Conservation (phyloP, 2,797 vertebrate species). For the Etheostoma nigrum region DNA sequence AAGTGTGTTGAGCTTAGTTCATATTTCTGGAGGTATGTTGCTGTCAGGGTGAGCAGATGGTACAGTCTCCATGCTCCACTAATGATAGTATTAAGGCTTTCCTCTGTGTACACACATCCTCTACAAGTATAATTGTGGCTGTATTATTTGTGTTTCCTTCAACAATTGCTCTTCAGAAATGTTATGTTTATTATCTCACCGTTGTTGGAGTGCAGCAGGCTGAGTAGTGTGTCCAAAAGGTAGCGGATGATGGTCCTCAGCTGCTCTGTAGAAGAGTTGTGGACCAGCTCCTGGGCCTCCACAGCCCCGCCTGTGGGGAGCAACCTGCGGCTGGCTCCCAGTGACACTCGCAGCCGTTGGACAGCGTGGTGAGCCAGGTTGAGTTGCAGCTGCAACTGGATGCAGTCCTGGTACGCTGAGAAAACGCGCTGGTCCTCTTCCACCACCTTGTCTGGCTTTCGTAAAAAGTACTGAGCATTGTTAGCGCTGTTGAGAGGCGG, state of each 20-base stretch:
- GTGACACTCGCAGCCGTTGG: slow-evolving; percentile 93
- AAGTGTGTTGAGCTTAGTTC: no score
- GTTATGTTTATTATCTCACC: slow-evolving; percentile 79
- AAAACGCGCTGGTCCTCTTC: slow-evolving; percentile 98
- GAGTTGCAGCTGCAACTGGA: slow-evolving; percentile 97
- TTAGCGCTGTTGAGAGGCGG: slow-evolving; percentile 98
- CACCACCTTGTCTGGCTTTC: slow-evolving; percentile 98
- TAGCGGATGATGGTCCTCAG: slow-evolving; percentile 97
- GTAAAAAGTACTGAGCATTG: slow-evolving; percentile 97
- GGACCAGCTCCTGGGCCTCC: slow-evolving; percentile 89
- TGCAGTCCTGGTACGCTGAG: slow-evolving; percentile 98
- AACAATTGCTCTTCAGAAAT: no score
- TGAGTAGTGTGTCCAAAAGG: slow-evolving; percentile 96
- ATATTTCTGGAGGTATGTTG: no score
- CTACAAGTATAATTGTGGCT: no score
- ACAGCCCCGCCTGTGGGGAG: slow-evolving; percentile 78
- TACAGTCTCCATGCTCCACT: no score
- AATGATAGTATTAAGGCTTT: no score
- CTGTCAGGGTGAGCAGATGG: no score
- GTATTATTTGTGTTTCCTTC: no score
- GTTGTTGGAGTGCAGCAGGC: slow-evolving; percentile 95
- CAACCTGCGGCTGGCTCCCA: slow-evolving; percentile 90
- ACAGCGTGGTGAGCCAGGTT: slow-evolving; percentile 98
- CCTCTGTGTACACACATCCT: no score
- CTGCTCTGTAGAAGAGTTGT: slow-evolving; percentile 95